Percentiles rank a stretch among this genome's conserved stretches.
Conservation (phyloP, 2,113 vertebrate genomes). For the Dryoscopus gambensis region DNA sequence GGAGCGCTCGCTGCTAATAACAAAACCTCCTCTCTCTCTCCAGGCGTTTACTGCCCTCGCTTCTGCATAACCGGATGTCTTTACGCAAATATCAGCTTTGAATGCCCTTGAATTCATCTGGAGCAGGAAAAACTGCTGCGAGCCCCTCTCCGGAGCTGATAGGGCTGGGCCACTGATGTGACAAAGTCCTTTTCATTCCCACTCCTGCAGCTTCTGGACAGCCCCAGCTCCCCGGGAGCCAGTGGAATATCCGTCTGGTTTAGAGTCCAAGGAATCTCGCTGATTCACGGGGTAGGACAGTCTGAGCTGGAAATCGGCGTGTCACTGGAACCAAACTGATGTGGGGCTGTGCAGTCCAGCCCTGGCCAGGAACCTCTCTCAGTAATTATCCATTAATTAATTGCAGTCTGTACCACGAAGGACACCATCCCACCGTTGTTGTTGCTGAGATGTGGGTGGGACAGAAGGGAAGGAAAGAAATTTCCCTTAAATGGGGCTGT, state of each 20-base stretch:
- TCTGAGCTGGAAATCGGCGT: neutral
- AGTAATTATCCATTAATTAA: neutral
- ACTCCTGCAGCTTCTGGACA: neutral
- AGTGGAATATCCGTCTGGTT: neutral
- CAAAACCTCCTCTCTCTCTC: neutral
- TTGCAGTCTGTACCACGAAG: neutral
- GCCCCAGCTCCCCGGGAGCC: neutral
- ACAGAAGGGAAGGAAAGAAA: neutral
- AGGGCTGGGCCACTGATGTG: neutral
- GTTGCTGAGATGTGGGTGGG: neutral
- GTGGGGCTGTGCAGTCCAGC: neutral
- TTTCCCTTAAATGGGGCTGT: neutral
- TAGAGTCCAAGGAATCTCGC: neutral
- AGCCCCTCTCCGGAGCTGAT: neutral
- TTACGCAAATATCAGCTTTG: conserved; percentile 7
- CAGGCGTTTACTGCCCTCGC: neutral
- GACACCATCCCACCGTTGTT: neutral
- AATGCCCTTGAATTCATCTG: neutral
- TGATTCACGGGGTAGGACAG: conserved; percentile 53
- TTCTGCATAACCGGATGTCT: conserved; percentile 17
- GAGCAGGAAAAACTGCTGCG: conserved; percentile 29
- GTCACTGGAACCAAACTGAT: neutral
- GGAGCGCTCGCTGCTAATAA: neutral
- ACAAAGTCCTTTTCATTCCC: neutral
- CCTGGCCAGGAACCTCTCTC: neutral